phyloP scores from a whole-genome alignment of 1,140 invertebrate genomes.

The Hylaeus anthracinus region DNA sequence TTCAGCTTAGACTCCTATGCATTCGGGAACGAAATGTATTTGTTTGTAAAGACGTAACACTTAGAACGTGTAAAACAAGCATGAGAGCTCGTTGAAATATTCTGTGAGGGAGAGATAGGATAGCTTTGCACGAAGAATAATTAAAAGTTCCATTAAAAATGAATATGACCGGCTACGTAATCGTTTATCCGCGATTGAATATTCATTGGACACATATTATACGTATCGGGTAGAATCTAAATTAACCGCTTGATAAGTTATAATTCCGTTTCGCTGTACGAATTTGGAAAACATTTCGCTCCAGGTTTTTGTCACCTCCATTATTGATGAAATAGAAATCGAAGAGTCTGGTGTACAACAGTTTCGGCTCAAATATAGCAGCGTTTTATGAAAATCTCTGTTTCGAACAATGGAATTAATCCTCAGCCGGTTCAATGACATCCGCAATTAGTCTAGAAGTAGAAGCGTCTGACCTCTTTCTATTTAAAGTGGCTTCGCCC shows the following conservation, averaged over 20 bases:
- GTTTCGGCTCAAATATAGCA: conserved; percentile 46
- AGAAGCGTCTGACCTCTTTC: conserved; percentile 64
- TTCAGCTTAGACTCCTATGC: too few species aligned
- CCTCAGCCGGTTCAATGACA: conserved; percentile 60
- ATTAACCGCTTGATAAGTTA: neutral
- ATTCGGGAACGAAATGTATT: too few species aligned
- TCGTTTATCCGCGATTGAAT: too few species aligned
- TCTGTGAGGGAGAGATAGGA: too few species aligned
- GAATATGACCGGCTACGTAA: too few species aligned
- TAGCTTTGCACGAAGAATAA: neutral
- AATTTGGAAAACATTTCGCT: neutral
- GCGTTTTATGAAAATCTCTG: conserved; percentile 48
- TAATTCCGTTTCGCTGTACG: too few species aligned
- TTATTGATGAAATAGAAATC: conserved; percentile 13
- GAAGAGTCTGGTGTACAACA: conserved; percentile 27
- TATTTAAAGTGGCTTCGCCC: conserved; percentile 57
- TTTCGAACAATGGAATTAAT: conserved; percentile 51
- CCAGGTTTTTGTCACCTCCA: neutral
- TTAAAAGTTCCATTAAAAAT: too few species aligned
- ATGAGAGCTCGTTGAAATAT: too few species aligned
- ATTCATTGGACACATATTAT: neutral
- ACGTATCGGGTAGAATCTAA: neutral
- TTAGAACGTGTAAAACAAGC: too few species aligned
- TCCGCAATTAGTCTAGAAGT: conserved; percentile 62
- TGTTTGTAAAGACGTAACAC: too few species aligned